Percentiles rank a stretch among this genome's conserved stretches.
Conservation (phyloP, 1,140 invertebrate species). For the Macrocentrus cingulum region DNA sequence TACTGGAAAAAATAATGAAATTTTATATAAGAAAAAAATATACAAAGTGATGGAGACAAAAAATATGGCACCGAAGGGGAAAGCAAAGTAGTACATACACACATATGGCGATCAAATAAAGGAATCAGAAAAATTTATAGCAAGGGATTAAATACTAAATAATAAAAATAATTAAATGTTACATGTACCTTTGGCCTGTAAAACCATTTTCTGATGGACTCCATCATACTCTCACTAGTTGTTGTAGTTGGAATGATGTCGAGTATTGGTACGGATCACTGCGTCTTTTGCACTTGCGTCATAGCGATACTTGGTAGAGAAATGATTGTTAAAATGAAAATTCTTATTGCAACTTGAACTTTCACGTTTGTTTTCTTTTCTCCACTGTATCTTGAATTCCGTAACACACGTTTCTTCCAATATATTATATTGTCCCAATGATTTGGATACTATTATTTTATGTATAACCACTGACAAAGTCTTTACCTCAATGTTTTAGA, state of each 20-base stretch:
- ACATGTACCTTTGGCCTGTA: constrained; percentile 83
- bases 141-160: neutral
- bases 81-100: neutral
- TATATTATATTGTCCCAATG: neutral
- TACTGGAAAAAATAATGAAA: neutral
- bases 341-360: neutral
- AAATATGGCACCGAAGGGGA: neutral
- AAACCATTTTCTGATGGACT: constrained; percentile 88
- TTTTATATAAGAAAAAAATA: neutral
- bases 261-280: constrained; percentile 28
- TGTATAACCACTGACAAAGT: neutral
- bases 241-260: constrained; percentile 6
- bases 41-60: neutral
- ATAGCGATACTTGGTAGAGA: constrained; percentile 23
- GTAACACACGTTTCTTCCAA: neutral
- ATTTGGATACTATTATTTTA: no score
- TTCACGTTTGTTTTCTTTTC: constrained; percentile 1
- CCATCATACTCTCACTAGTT: constrained; percentile 64
- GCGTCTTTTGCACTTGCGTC: constrained; percentile 32
- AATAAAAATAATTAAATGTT: neutral
- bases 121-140: neutral
- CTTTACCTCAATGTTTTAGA: constrained; percentile 7
- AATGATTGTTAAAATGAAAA: constrained; percentile 9
- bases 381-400: neutral
- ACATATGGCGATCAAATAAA: neutral